These are phyloP conservation scores for Rhodeus uyekii DNA, from an alignment of 2,797 vertebrate species.

Conservation along the genomic window DNA sequence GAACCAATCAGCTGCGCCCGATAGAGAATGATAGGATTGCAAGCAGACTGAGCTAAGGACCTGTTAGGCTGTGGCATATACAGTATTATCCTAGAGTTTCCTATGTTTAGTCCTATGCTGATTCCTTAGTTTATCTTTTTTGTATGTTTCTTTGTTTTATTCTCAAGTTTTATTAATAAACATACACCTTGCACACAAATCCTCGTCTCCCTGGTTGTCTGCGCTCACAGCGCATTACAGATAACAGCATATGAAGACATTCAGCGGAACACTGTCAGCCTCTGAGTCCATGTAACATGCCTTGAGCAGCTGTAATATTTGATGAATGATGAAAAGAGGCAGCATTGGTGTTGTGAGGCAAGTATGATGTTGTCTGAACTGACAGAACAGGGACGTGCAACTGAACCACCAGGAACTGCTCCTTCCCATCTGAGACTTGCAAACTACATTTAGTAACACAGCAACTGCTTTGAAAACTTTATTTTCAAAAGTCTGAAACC, in stretches of 20 bases:
- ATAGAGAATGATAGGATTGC: too few relatives aligned
- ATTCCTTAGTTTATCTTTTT: too few relatives aligned
- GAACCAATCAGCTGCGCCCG: too few relatives aligned
- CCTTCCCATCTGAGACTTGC: not conserved
- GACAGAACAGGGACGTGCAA: slow-evolving; percentile 36
- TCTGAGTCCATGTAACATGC: not conserved
- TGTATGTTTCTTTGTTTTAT: too few relatives aligned
- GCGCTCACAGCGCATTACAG: not conserved
- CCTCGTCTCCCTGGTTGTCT: not conserved
- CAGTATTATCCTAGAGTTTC: too few relatives aligned
- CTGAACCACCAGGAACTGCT: not conserved
- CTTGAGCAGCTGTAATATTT: slow-evolving; percentile 23
- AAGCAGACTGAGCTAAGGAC: too few relatives aligned
- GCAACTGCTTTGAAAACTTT: not conserved
- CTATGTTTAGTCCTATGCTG: too few relatives aligned
- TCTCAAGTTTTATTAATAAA: not conserved
- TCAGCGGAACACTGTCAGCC: not conserved
- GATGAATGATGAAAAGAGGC: slow-evolving; percentile 29
- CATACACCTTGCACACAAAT: not conserved
- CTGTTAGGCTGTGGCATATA: too few relatives aligned
- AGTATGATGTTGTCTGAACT: slow-evolving; percentile 15
- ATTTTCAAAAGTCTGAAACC: not conserved
- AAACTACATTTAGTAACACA: not conserved
- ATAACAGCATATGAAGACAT: not conserved
- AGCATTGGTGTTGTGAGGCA: slow-evolving; percentile 12